These are phyloP conservation scores for Diglossa cyanea DNA, from an alignment of 2,797 vertebrate species.

Conservation along the genomic window DNA sequence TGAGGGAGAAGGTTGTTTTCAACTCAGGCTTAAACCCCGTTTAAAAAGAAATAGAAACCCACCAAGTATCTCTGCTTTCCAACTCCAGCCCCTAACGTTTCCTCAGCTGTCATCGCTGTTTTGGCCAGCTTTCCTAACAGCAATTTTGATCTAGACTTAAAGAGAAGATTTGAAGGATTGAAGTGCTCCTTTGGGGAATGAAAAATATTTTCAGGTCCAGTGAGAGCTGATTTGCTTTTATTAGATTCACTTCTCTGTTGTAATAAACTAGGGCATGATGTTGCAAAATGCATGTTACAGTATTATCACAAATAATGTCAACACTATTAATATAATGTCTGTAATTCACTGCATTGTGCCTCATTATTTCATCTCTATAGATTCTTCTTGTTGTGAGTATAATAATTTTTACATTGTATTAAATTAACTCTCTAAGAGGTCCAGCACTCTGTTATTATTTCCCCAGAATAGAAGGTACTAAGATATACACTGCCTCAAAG, in stretches of 20 bases:
- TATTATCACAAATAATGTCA: slow-evolving; percentile 12
- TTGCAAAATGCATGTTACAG: neutral
- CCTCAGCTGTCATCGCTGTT: neutral
- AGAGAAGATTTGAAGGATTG: neutral
- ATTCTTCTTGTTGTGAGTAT: neutral
- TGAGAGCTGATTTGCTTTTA: slow-evolving; percentile 33
- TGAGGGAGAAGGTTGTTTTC: neutral
- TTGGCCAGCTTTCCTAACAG: neutral
- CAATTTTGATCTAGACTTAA: neutral
- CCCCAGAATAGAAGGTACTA: neutral
- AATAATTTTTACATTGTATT: neutral
- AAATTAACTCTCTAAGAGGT: neutral
- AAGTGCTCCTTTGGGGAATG: neutral
- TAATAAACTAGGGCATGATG: slow-evolving; percentile 7
- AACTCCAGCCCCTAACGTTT: neutral
- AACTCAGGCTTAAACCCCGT: neutral
- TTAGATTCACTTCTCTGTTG: neutral
- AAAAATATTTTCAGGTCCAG: slow-evolving; percentile 14
- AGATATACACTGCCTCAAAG: neutral
- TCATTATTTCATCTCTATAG: slow-evolving; percentile 19
- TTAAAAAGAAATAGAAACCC: neutral
- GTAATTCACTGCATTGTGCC: neutral
- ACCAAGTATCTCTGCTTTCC: neutral
- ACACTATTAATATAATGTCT: neutral
- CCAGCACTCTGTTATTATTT: neutral